A percentile compares a stretch with the other conserved stretches of the same genome.
These are phyloP conservation scores for Lophotis ruficrista DNA, from an alignment of 2,113 vertebrate species.

Conservation along the genomic window DNA sequence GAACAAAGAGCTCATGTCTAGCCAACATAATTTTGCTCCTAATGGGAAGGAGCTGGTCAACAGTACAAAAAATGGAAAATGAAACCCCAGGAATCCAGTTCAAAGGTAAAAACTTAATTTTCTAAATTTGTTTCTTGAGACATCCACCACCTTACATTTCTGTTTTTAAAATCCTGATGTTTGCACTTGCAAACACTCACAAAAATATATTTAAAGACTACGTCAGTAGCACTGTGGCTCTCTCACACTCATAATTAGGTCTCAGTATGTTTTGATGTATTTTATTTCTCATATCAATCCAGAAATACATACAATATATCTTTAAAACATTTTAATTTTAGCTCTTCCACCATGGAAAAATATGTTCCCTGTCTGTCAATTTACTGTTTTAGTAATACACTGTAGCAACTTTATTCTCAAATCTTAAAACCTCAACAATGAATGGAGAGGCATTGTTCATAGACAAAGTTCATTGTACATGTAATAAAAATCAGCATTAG, in stretches of 20 bases:
- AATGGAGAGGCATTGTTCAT: slow-evolving; percentile 49
- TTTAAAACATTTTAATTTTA: not conserved
- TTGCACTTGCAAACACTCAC: not conserved
- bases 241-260: not conserved
- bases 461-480: slow-evolving; percentile 56
- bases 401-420: slow-evolving; percentile 54
- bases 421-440: slow-evolving; percentile 47
- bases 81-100: not conserved
- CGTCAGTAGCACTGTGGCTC: not conserved
- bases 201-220: not conserved
- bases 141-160: not conserved
- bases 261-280: not conserved
- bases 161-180: not conserved
- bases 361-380: not conserved
- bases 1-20: not conserved
- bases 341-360: not conserved
- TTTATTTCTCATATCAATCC: not conserved
- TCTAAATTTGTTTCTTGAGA: not conserved
- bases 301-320: not conserved
- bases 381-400: slow-evolving; percentile 60
- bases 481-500: not conserved
- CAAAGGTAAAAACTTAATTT: not conserved
- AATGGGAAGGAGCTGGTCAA: not conserved
- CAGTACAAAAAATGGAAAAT: not conserved
- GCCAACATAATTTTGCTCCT: not conserved